Base-by-base conservation (phyloP, 2,797 vertebrate species). In the Enteromius radiatus region DNA sequence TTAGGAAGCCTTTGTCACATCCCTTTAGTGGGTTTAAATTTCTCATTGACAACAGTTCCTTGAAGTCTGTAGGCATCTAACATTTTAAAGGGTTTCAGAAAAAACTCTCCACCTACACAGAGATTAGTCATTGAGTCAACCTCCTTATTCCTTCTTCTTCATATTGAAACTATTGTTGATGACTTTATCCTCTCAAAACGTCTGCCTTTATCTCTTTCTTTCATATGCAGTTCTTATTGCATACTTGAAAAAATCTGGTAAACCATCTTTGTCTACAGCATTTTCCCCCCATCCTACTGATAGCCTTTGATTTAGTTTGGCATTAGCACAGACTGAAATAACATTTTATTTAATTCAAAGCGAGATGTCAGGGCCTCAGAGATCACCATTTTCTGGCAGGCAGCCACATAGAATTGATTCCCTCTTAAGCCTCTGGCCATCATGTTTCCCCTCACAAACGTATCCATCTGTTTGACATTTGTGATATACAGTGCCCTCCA, bases 311-410 rank as follows among this genome's bases (percentile, higher is more conserved):
- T 52, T 83, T 11, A 63, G 56, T 52, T 61, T 82, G 49, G 76
- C 43, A 33, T 81, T 75, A 70, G 11, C 76, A 78, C 41, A 52
- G 85, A 82, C 43, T 59, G 47, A 71, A 68, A 70, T 36, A 36
- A 56, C 21, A 61, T 49, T 75, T 79, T 76, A 49, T 79, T 52
- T 52, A 76, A 65, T 82, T 28, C 1, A 31, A 71, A 77, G 33
- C 23, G 23, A 82, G 74, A 79, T 76, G 54, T 49, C 78, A 47
- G 19, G 19, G 49, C 17, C 71, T 69, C 52, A 23, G 54, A 78
- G 63, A 61, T 41, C 33, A 8, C 54, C 19, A 45, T 76, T 81
- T 74, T 41, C n/a, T 52, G 70, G 3, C 49, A 5, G 38, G 17
- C 19, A 54, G 49, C 21, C 33, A 70, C n/a, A 64, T 4, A 63